Evolutionary conservation across 2,888 invertebrate genomes (phyloP), one percentile per base, ranked within the genome.

Genomic region (Sclerodermus sp.): DNA sequence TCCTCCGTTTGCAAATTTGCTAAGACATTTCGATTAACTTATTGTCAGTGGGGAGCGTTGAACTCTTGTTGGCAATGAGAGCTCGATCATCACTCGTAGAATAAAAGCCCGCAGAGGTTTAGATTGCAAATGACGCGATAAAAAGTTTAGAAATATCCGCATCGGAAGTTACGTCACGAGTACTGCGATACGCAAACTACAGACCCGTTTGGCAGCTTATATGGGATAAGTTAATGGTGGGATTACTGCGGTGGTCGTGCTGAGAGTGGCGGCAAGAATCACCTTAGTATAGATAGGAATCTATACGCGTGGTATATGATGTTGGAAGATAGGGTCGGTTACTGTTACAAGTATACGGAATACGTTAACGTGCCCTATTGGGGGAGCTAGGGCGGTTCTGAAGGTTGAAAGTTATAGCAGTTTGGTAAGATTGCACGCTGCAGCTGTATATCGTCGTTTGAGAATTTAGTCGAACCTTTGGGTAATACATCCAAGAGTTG

Each of bases 181-280:
- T n/a, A n/a, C n/a, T n/a, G n/a, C n/a, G n/a, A 44, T 23, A 23
- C 23, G 8, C 8, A 39, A 41, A 36, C 45, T 42, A 18, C 32
- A 40, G 31, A 14, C 12, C 46, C 44, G 16, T 47, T 49, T 37
- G 41, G 23, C 46, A 49, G 23, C 39, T 23, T 52, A 59, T 55
- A 58, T 52, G 45, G 55, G 47, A 49, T 54, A 57, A 58, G 51
- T 54, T 66, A 64, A 60, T 57, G 62, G 53, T 51, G 41, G 62
- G 61, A 64, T 67, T 65, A 62, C 60, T 58, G 52, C 45, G 53
- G 55, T 59, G 58, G 64, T 64, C 61, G 56, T 57, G 57, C 59
- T 57, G 55, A 56, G 60, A 59, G 52, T 66, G 64, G 66, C 65
- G 61, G 62, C 49, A 23, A 30, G 60, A 55, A 50, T 58, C 56